phyloP scores from a whole-genome alignment of 2,113 vertebrate species.

The Crypturellus undulatus region DNA sequence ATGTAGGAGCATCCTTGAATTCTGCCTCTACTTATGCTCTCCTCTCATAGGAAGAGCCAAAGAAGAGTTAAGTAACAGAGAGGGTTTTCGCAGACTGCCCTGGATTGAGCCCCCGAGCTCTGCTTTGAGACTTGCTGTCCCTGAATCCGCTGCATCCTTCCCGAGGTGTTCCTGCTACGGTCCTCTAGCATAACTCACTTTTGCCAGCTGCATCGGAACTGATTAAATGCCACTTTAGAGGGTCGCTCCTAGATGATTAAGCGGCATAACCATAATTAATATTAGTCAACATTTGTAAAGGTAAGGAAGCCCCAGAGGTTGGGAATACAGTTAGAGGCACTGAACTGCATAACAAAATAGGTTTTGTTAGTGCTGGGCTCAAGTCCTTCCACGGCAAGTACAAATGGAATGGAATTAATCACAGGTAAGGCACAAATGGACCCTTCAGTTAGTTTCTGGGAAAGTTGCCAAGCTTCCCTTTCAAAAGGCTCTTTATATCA shows the following conservation, averaged over 20 bases:
- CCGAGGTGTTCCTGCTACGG: background rate
- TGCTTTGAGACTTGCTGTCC: background rate
- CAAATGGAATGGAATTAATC: slow-evolving; percentile 57
- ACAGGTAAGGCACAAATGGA: slow-evolving; percentile 57
- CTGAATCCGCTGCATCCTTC: background rate
- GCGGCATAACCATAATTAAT: slow-evolving; percentile 26
- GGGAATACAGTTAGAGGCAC: slow-evolving; percentile 2
- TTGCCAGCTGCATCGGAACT: slow-evolving; percentile 12
- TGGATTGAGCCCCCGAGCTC: background rate
- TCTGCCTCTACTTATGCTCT: background rate
- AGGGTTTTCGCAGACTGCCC: background rate
- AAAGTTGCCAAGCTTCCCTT: slow-evolving; percentile 52
- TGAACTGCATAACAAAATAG: slow-evolving; percentile 22
- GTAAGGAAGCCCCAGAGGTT: slow-evolving; percentile 11
- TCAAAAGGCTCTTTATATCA: slow-evolving; percentile 54
- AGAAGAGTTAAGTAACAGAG: background rate
- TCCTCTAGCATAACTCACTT: background rate
- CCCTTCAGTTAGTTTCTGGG: slow-evolving; percentile 54
- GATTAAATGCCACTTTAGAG: slow-evolving; percentile 44
- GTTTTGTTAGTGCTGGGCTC: slow-evolving; percentile 53
- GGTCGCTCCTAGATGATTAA: slow-evolving; percentile 3
- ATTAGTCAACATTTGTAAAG: slow-evolving; percentile 36
- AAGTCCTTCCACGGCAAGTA: slow-evolving; percentile 46
- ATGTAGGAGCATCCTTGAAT: background rate
- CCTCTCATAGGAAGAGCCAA: background rate